Evolutionary conservation across 2,888 invertebrate species (phyloP), one percentile per base, ranked within the genome.

Genomic region (Timandra comae): DNA sequence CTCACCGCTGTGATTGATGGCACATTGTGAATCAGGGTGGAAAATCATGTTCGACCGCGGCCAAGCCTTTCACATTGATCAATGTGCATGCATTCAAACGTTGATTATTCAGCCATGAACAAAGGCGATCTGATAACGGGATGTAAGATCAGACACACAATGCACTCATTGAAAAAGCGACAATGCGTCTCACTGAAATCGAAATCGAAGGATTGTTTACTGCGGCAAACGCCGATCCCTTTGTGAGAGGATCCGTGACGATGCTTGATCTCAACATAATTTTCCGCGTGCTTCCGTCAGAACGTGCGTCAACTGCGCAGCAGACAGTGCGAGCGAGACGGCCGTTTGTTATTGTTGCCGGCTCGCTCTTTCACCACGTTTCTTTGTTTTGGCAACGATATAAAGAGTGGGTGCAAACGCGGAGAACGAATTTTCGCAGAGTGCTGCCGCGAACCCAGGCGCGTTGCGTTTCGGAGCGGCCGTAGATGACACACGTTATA

Each of bases 351-450:
- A 65, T 85, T 84, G 57, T 78, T 76, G 65, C 58, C 45, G 21
- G 71, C 78, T 61, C 75, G 27, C 47, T 85, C 65, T 26, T 55
- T 52, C 73, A 74, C 66, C 84, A 82, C 73, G 80, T 72, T 82
- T 79, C 85, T 85, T 85, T 85, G 85, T 85, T 85, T 77, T 81
- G 73, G 71, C 77, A 73, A 74, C 56, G 78, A 80, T 85, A 85
- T 85, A 85, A 84, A 85, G 74, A 77, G 80, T 49, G 57, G 71
- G 56, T 52, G 54, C 61, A 56, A 52, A 67, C 69, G 73, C 73
- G 60, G 65, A 68, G 81, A 72, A 67, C 82, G 76, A 82, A 85
- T 84, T 65, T 81, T 76, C 70, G 62, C 72, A 77, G 68, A 71
- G 72, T 77, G 61, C 74, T 67, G 66, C 84, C 80, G 80, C 67